Percentiles rank a stretch among this genome's conserved stretches.
These are phyloP conservation scores for Hydrocynus forskahlii DNA, from an alignment of 2,797 vertebrate species.

Conservation along the genomic window DNA sequence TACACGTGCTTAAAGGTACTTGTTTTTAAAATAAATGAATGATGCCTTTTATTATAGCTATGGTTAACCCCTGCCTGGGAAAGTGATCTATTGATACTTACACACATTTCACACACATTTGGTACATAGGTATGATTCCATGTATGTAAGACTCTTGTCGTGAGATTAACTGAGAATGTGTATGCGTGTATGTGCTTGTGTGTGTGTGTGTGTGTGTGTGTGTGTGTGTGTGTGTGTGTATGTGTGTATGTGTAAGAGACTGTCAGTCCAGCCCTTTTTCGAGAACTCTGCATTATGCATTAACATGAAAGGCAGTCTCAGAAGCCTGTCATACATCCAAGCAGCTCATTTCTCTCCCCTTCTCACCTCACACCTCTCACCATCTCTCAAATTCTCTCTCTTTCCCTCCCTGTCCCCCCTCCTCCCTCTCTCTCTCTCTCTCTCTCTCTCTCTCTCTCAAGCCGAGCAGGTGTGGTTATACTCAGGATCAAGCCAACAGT, in stretches of 20 bases:
- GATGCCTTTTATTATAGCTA: background rate
- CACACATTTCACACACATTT: too few species aligned
- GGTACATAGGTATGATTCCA: too few species aligned
- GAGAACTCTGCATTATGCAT: constrained; percentile 26
- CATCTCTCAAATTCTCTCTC: constrained; percentile 16
- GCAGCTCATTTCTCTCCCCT: constrained; percentile 9
- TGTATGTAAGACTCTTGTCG: too few species aligned
- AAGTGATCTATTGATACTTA: too few species aligned
- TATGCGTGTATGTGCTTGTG: background rate
- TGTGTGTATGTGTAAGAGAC: background rate
- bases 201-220: background rate
- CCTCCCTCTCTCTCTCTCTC: background rate
- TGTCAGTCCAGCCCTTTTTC: constrained; percentile 9
- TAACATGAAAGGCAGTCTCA: constrained; percentile 28
- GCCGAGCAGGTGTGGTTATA: background rate
- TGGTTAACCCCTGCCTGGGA: too few species aligned
- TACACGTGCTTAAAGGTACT: background rate
- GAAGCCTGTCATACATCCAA: constrained; percentile 31
- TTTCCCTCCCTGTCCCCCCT: background rate
- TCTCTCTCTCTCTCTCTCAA: background rate
- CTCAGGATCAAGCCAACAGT: background rate
- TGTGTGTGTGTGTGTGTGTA: background rate
- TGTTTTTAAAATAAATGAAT: constrained; percentile 11
- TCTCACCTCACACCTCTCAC: constrained; percentile 1
- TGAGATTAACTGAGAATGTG: too few species aligned